Evolutionary conservation across 2,113 vertebrate genomes (phyloP), one percentile per base, ranked within the genome.

Genomic region (Semnornis frantzii): DNA sequence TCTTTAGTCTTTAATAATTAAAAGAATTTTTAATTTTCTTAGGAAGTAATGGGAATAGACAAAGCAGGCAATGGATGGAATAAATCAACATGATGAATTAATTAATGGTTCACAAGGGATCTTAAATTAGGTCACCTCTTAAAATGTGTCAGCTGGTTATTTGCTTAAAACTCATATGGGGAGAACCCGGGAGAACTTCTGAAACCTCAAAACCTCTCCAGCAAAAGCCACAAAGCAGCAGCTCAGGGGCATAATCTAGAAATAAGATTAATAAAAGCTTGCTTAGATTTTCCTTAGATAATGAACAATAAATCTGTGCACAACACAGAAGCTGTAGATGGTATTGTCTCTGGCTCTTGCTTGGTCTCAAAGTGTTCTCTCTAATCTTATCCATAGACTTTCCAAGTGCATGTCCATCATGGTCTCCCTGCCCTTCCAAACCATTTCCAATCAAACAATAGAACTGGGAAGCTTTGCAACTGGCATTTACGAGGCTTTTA

Each of bases 21-120:
- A 96, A 94, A 77, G 84, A 92, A 93, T 87, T 95, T 94, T 94
- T 93, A 95, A 95, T 96, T 96, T 96, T 96, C 84, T 87, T 74
- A 68, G 42, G 87, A 96, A 89, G 92, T 91, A 89, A 94, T 92
- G 94, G 91, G 96, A 96, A 92, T 92, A 96, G 94, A 95, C 89
- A 94, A 94, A 94, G 91, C 64, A 83, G 87, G 87, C 92, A 91
- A 79, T 87, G 82, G 89, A 89, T 91, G 76, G 87, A 85, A 96
- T 96, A 96, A 96, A 96, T 95, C 96, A 95, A 96, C 94, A 92
- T 96, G 96, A 96, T 96, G 94, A 96, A 96, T 96, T 94, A 94
- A 96, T 96, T 94, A 96, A 94, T 94, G 84, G 28, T 68, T 85
- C 94, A 83, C 75, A 30, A 64, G 91, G 72, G 94, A 95, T 85